A percentile compares a stretch with the other conserved stretches of the same genome.
Conservation (phyloP, 2,888 invertebrate genomes). For the Teleiodes luculella region DNA sequence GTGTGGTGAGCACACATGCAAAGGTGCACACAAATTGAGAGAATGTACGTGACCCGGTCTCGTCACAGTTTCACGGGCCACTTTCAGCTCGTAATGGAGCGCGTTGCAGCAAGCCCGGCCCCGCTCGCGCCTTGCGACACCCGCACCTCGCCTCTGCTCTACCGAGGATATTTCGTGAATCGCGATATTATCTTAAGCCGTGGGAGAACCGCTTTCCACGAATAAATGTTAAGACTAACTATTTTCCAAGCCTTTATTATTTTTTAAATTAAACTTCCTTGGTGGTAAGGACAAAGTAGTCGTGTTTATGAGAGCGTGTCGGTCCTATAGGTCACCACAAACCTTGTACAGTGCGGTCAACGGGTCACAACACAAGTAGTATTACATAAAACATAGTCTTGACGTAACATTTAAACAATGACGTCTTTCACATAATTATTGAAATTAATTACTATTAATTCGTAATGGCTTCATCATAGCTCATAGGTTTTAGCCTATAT, state of each 20-base stretch:
- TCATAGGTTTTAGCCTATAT: no score
- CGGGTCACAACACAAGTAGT: conserved; percentile 15
- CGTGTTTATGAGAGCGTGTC: conserved; percentile 29
- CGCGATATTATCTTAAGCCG: conserved; percentile 21
- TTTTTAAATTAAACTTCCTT: no score
- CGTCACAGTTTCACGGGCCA: conserved; percentile 59
- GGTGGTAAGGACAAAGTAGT: conserved; percentile 15
- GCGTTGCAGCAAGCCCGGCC: conserved; percentile 34
- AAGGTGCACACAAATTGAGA: conserved; percentile 40
- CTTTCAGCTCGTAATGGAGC: conserved; percentile 58
- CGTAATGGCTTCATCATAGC: not conserved
- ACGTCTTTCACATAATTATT: conserved; percentile 4
- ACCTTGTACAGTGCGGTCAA: conserved; percentile 20
- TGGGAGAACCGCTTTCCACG: conserved; percentile 10
- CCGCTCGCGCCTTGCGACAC: conserved; percentile 27
- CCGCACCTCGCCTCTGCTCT: conserved; percentile 30
- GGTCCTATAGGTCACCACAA: conserved; percentile 21
- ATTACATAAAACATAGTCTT: conserved; percentile 7
- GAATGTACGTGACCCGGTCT: conserved; percentile 56
- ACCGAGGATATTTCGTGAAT: conserved; percentile 30
- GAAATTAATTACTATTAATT: not conserved
- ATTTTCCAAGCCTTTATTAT: no score
- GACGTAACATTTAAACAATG: conserved; percentile 10
- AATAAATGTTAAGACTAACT: no score
- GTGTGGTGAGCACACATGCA: conserved; percentile 15